phyloP scores from a whole-genome alignment of 2,888 invertebrate species.

The Alloplasta piceator region DNA sequence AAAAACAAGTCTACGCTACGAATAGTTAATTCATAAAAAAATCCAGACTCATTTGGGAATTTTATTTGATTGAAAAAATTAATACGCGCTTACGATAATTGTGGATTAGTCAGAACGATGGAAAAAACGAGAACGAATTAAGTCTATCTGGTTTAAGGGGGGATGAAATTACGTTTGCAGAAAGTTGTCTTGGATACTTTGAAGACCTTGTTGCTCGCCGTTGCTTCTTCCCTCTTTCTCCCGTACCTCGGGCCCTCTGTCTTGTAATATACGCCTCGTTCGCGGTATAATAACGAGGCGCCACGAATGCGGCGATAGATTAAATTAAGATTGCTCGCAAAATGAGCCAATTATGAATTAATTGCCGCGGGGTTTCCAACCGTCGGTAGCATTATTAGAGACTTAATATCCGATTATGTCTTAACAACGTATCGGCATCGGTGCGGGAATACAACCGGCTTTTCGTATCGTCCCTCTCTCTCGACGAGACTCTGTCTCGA shows the following conservation, averaged over 20 bases:
- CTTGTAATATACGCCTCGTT: slow-evolving; percentile 33
- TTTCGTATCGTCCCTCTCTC: slow-evolving; percentile 33
- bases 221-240: background rate
- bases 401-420: slow-evolving; percentile 82
- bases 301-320: slow-evolving; percentile 81
- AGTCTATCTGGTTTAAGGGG: slow-evolving; percentile 35
- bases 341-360: slow-evolving; percentile 83
- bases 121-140: slow-evolving; percentile 55
- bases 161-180: slow-evolving; percentile 67
- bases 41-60: background rate
- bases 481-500: slow-evolving; percentile 29
- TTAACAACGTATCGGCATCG: slow-evolving; percentile 77
- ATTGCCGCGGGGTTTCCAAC: slow-evolving; percentile 73
- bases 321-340: slow-evolving; percentile 82
- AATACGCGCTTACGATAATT: slow-evolving; percentile 53
- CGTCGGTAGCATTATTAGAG: slow-evolving; percentile 79
- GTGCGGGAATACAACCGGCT: slow-evolving; percentile 60
- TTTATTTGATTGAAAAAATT: slow-evolving; percentile 51
- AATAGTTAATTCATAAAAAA: slow-evolving; percentile 18
- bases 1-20: slow-evolving; percentile 32
- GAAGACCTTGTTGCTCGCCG: slow-evolving; percentile 55
- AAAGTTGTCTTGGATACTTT: slow-evolving; percentile 61
- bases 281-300: slow-evolving; percentile 75
- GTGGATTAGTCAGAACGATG: slow-evolving; percentile 60
- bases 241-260: slow-evolving; percentile 58